phyloP scores from a whole-genome alignment of 30 jellyfish, hydroid and myxozoan genomes.

The Clytia hemisphaerica region DNA sequence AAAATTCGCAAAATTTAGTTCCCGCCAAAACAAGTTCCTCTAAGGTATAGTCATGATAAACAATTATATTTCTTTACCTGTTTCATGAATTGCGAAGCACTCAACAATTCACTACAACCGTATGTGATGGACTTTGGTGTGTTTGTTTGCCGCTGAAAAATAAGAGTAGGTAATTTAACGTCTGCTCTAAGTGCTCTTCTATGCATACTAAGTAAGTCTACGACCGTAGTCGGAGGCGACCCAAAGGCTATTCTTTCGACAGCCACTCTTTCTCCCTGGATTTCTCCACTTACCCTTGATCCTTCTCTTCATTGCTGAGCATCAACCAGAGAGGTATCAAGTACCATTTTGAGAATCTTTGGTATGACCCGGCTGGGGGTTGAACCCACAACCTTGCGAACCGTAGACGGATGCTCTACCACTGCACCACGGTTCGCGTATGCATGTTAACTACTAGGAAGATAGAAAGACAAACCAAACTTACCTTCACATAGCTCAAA shows the following conservation, averaged over 20 bases:
- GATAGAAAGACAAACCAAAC: neutral
- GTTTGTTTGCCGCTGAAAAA: conserved; percentile 65
- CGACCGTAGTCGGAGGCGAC: too few species aligned
- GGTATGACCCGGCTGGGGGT: too few species aligned
- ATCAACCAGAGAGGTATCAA: neutral
- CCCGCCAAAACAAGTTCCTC: too few species aligned
- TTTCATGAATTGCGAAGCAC: conserved; percentile 61
- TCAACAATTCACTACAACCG: conserved; percentile 86
- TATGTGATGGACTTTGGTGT: conserved; percentile 59
- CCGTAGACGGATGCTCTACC: neutral
- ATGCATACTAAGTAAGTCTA: too few species aligned
- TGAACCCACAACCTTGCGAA: too few species aligned
- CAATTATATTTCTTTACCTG: conserved; percentile 44
- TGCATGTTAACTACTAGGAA: neutral
- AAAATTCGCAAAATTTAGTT: too few species aligned
- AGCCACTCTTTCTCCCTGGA: too few species aligned
- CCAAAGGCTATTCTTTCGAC: too few species aligned
- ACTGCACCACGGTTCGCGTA: neutral
- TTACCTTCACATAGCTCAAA: conserved; percentile 56
- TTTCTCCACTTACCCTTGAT: too few species aligned
- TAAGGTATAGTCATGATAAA: too few species aligned
- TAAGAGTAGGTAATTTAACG: neutral
- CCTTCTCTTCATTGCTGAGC: too few species aligned
- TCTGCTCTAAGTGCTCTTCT: too few species aligned
- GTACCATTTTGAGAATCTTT: neutral